phyloP scores from a whole-genome alignment of 2,797 vertebrate genomes.

The Hemibagrus guttatus region DNA sequence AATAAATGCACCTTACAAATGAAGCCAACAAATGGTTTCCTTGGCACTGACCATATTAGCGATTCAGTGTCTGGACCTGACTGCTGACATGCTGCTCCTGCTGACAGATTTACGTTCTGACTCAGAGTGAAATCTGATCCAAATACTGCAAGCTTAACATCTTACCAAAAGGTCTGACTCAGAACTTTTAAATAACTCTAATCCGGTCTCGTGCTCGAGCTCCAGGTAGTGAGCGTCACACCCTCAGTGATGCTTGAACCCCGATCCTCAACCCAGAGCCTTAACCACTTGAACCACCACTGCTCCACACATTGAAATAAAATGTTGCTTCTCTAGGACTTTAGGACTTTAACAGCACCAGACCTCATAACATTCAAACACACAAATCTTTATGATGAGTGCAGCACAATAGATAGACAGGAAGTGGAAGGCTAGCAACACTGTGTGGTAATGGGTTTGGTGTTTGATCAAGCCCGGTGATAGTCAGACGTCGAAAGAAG shows the following conservation, averaged over 20 bases:
- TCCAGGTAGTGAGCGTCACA: not conserved
- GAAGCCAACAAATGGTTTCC: not conserved
- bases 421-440: too few species aligned
- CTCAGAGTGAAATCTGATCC: not conserved
- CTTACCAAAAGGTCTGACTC: not conserved
- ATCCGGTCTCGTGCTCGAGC: not conserved
- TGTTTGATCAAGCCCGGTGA: too few species aligned
- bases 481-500: too few species aligned
- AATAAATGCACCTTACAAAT: not conserved
- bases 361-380: too few species aligned
- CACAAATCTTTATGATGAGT: too few species aligned
- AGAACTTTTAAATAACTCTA: not conserved
- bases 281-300: too few species aligned
- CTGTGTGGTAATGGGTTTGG: too few species aligned
- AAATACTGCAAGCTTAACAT: not conserved
- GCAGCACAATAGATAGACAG: too few species aligned
- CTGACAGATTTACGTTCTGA: not conserved
- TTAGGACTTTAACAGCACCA: too few species aligned
- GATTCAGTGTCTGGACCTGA: not conserved
- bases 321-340: too few species aligned
- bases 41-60: not conserved
- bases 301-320: too few species aligned
- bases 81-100: not conserved
- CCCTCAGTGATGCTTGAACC: not conserved
- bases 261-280: too few species aligned